Evolutionary conservation across 2,888 invertebrate genomes (phyloP), one percentile per base, ranked within the genome.

Genomic region (Icerya purchasi): DNA sequence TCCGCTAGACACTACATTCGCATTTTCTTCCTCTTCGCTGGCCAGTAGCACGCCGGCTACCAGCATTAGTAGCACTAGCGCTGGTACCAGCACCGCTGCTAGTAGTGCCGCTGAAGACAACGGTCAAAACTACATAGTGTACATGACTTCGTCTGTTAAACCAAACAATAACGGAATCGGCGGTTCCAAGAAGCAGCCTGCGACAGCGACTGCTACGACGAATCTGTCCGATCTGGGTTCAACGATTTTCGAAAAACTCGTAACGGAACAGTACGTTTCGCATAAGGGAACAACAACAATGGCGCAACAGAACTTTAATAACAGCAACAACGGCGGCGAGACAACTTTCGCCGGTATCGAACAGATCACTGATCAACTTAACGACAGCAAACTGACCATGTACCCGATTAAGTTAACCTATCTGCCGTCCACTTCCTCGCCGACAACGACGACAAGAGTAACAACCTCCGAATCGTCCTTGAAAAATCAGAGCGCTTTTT

Each of bases 191-290:
- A 49, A 49, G 10, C 8, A 18, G 49, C 14, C 10, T 49, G 49
- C 49, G 49, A 14, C 10, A 49, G 10, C 49, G 49, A n/a, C n/a
- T n/a, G n/a, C n/a, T n/a, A n/a, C n/a, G n/a, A n/a, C n/a, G n/a
- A n/a, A n/a, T n/a, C 50, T 55, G 20, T 55, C n/a, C 10, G 56
- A 60, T 19, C 56, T 22, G 1, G 60, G 56, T 14, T n/a, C n/a
- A n/a, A n/a, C n/a, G n/a, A n/a, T n/a, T n/a, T n/a, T n/a, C n/a
- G n/a, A n/a, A n/a, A 60, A 56, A 53, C 22, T 60, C 19, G 60
- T 60, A 2, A 60, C 60, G 0, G 60, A 60, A 36, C 60, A 60
- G 53, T 60, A 60, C 22, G 60, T 60, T 3, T 60, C 60, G 10
- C 50, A 52, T 49, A 36, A 36, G 14, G 36, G 5, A 36, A 36